Evolutionary conservation across 2,888 invertebrate genomes (phyloP).

Genomic region (Melanchra persicariae): DNA sequence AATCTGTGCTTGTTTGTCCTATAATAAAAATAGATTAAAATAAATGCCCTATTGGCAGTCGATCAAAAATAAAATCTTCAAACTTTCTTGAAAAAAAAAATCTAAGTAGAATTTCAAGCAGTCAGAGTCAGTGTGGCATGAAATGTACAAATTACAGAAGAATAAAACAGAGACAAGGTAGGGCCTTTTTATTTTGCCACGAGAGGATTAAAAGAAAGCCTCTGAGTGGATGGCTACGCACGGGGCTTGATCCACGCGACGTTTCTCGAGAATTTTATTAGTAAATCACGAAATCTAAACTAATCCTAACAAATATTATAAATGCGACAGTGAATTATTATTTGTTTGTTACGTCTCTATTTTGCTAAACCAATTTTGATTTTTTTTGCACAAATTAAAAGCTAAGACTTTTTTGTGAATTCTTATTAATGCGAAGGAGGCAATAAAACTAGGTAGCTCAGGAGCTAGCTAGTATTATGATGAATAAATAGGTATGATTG

Average conservation of each 20-base stretch:
- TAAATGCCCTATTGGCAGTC: not conserved
- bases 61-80: conserved; percentile 8
- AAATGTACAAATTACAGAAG: conserved; percentile 65
- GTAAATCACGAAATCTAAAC: not conserved
- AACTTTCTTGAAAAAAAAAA: conserved; percentile 4
- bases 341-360: too few species aligned
- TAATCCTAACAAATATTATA: too few species aligned
- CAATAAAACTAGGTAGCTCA: too few species aligned
- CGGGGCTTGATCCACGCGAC: not conserved
- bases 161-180: conserved; percentile 60
- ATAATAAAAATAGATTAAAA: not conserved
- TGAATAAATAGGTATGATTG: too few species aligned
- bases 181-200: conserved; percentile 68
- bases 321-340: too few species aligned
- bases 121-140: conserved; percentile 20
- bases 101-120: conserved; percentile 28
- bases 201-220: conserved; percentile 64
- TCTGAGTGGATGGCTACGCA: conserved; percentile 11
- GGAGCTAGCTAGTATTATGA: too few species aligned
- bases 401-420: too few species aligned
- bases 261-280: not conserved
- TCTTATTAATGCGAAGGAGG: too few species aligned
- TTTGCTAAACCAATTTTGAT: too few species aligned
- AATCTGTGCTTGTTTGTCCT: not conserved
- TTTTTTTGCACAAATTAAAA: too few species aligned